Conservation (phyloP, 1,140 invertebrate species). For the Manduca sexta region DNA sequence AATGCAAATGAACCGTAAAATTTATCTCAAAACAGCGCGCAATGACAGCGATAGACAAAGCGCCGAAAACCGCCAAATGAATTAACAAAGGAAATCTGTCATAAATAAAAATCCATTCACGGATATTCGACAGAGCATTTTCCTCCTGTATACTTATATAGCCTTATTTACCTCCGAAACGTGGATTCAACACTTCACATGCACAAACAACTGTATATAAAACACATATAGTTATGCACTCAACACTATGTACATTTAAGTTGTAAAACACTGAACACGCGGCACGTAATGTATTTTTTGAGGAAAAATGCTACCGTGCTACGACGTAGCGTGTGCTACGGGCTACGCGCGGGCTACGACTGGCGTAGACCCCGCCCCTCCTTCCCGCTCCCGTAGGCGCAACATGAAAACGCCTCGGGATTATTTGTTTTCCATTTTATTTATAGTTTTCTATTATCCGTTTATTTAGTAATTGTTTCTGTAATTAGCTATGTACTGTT, state of each 20-base stretch:
- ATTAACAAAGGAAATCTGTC: too few relatives aligned
- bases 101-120: too few relatives aligned
- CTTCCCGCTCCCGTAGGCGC: conserved; percentile 17
- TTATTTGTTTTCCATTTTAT: conserved; percentile 16
- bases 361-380: conserved; percentile 58
- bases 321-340: conserved; percentile 50
- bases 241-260: too few relatives aligned
- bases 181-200: neutral
- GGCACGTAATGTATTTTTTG: conserved; percentile 10
- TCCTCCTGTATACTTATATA: neutral
- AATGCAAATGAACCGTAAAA: too few relatives aligned
- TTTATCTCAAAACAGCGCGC: too few relatives aligned
- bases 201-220: conserved; percentile 8
- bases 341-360: conserved; percentile 54
- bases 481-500: neutral
- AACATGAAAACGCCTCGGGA: conserved; percentile 6
- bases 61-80: too few relatives aligned
- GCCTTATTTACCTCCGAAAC: conserved; percentile 14
- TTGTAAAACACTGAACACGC: conserved; percentile 19
- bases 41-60: too few relatives aligned
- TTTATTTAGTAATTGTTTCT: conserved; percentile 6
- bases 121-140: too few relatives aligned
- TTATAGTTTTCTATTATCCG: conserved; percentile 1
- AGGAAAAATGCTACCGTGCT: conserved; percentile 3
- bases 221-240: too few relatives aligned